Percentiles rank a stretch among this genome's conserved stretches.
Evolutionary conservation across 1,140 invertebrate species (phyloP).

Genomic region (Choristoneura fumiferana): DNA sequence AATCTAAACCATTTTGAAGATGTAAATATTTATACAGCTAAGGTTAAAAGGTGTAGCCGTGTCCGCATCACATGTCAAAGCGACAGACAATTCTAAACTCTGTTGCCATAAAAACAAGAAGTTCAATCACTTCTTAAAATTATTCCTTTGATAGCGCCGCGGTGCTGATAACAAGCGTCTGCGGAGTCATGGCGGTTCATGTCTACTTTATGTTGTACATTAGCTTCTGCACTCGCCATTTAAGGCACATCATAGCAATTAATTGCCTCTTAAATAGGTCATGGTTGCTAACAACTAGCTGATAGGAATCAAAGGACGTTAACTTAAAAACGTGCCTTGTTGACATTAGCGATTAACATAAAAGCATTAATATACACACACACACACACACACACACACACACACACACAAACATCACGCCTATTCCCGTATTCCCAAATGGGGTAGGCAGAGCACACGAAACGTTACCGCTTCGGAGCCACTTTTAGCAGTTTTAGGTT

Average conservation of each 20-base stretch:
- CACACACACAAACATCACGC: no score
- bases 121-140: constrained; percentile 39
- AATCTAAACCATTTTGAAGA: no score
- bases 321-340: constrained; percentile 13
- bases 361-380: constrained; percentile 16
- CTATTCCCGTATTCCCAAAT: no score
- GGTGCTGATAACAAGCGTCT: constrained; percentile 51
- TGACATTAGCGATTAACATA: constrained; percentile 2
- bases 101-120: constrained; percentile 37
- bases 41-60: constrained; percentile 54
- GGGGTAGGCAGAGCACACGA: no score
- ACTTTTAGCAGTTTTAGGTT: no score
- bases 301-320: constrained; percentile 39
- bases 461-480: no score
- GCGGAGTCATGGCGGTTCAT: constrained; percentile 31
- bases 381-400: no score
- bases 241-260: constrained; percentile 39
- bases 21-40: no score
- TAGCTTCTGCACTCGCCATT: constrained; percentile 42
- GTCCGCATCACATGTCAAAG: constrained; percentile 42
- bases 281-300: constrained; percentile 33
- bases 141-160: constrained; percentile 60
- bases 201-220: constrained; percentile 35
- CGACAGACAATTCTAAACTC: constrained; percentile 45
- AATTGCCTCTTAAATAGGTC: constrained; percentile 45